A percentile compares a stretch with the other conserved stretches of the same genome.
Conservation (phyloP, 2,888 invertebrate genomes). For the Anorthoa munda region DNA sequence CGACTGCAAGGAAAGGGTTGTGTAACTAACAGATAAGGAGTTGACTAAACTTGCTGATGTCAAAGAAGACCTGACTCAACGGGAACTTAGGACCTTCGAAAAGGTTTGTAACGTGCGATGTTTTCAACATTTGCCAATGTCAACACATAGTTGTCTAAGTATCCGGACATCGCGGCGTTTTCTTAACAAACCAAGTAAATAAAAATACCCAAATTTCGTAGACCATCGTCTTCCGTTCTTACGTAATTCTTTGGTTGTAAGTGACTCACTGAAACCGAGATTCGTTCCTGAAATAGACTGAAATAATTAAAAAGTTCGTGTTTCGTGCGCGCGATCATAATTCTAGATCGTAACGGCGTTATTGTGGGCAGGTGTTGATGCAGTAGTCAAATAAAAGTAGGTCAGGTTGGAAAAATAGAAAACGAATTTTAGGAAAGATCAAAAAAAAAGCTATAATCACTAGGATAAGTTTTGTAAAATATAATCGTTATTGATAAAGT, state of each 20-base stretch:
- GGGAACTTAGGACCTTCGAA: constrained; percentile 11
- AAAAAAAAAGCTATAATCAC: too few relatives aligned
- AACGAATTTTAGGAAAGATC: neutral
- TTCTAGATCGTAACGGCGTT: constrained; percentile 45
- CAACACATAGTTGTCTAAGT: constrained; percentile 42
- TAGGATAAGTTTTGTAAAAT: neutral
- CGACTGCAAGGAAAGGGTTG: too few relatives aligned
- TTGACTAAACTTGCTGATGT: neutral
- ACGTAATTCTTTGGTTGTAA: constrained; percentile 34
- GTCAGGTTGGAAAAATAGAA: constrained; percentile 6
- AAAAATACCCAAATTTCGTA: constrained; percentile 38
- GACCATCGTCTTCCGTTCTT: constrained; percentile 44
- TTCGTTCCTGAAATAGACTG: constrained; percentile 57
- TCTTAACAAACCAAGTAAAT: constrained; percentile 44
- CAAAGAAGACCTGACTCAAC: constrained; percentile 4
- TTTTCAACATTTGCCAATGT: constrained; percentile 51
- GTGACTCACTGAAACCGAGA: constrained; percentile 56
- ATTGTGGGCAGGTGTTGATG: constrained; percentile 51
- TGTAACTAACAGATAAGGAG: neutral
- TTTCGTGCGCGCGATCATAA: constrained; percentile 57
- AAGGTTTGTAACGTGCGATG: constrained; percentile 12
- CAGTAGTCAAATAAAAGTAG: constrained; percentile 22
- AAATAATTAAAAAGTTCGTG: constrained; percentile 65
- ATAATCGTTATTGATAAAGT: neutral
- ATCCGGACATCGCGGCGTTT: constrained; percentile 49